phyloP scores from a whole-genome alignment of 2,113 vertebrate species.

The Elaphurus davidianus region DNA sequence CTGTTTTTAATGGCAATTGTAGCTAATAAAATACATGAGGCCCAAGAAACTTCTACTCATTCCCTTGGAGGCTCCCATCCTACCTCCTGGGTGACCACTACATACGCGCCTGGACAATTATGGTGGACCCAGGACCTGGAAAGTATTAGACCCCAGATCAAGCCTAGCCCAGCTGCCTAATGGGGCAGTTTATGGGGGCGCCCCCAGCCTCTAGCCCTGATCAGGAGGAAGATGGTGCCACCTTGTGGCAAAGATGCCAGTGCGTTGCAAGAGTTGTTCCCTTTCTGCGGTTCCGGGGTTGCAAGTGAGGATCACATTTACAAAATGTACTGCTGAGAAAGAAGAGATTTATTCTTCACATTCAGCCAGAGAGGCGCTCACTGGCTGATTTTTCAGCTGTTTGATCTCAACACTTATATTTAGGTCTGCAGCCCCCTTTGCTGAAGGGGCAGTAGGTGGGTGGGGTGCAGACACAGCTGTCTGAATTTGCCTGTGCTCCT shows the following conservation, averaged over 20 bases:
- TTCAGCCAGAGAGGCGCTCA: not conserved
- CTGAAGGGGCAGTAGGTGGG: not conserved
- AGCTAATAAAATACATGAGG: not conserved
- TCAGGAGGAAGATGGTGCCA: not conserved
- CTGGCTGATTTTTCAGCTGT: not conserved
- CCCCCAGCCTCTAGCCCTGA: too few relatives aligned
- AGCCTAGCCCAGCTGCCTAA: not conserved
- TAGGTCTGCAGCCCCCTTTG: not conserved
- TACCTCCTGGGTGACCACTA: not conserved
- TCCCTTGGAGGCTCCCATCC: not conserved
- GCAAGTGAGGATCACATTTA: not conserved
- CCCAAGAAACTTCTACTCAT: not conserved
- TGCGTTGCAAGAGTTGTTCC: not conserved
- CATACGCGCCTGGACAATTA: not conserved
- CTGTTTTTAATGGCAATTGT: not conserved
- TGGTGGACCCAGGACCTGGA: not conserved
- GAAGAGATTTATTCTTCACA: not conserved
- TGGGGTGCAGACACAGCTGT: accelerated
- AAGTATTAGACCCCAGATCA: not conserved
- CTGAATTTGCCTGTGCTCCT: not conserved
- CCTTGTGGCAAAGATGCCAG: not conserved
- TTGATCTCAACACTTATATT: not conserved
- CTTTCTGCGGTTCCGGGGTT: accelerated
- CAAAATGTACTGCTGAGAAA: not conserved
- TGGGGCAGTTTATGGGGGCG: not conserved